Evolutionary conservation across 2,888 invertebrate genomes (phyloP).

Genomic region (Cataglyphis cursor): DNA sequence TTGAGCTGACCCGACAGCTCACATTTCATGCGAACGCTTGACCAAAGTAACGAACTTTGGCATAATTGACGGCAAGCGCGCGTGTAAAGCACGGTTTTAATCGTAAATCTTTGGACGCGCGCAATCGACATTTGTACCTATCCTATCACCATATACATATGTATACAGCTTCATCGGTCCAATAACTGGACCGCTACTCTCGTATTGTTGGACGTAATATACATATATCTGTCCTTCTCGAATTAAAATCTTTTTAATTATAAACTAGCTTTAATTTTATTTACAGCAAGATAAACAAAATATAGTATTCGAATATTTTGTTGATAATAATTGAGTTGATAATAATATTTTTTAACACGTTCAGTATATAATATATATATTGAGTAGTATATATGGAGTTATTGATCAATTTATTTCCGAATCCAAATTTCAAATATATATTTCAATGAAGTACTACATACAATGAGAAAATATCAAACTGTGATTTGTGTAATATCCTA

Average conservation of each 20-base stretch:
- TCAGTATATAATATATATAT: neutral
- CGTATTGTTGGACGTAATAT: neutral
- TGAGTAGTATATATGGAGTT: neutral
- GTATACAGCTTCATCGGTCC: slow-evolving; percentile 28
- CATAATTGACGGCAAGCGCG: slow-evolving; percentile 61
- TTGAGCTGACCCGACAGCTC: slow-evolving; percentile 43
- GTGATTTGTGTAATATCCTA: neutral
- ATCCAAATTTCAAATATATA: neutral
- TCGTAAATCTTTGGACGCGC: slow-evolving; percentile 67
- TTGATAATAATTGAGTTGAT: slow-evolving; percentile 22
- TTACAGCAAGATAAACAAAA: neutral
- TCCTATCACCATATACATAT: slow-evolving; percentile 27
- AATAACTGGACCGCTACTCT: slow-evolving; percentile 27
- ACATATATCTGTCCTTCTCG: slow-evolving; percentile 7
- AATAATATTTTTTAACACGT: slow-evolving; percentile 12
- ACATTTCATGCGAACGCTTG: slow-evolving; percentile 47
- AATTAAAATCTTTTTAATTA: slow-evolving; percentile 23
- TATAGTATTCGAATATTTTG: slow-evolving; percentile 7
- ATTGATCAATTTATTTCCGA: slow-evolving; percentile 14
- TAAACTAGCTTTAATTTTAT: neutral
- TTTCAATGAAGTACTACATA: neutral
- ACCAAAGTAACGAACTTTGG: slow-evolving; percentile 53
- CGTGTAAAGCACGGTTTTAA: slow-evolving; percentile 65
- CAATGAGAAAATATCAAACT: neutral
- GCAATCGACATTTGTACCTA: slow-evolving; percentile 63